Evolutionary conservation across 2,113 vertebrate genomes (phyloP).

Genomic region (Daubentonia madagascariensis): DNA sequence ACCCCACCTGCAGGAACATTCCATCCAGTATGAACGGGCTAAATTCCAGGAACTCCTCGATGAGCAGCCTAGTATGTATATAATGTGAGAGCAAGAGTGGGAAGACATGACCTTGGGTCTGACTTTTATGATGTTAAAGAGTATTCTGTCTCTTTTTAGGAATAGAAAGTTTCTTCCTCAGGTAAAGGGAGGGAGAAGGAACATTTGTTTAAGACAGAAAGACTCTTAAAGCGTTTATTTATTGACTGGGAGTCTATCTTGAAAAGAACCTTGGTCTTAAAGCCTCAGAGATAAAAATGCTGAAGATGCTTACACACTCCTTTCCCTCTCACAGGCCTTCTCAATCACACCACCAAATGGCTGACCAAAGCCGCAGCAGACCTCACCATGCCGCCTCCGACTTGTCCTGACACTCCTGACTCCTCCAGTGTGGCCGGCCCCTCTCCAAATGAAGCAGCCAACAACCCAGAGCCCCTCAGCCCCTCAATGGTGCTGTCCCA

Average conservation of each 20-base stretch:
- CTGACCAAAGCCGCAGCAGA: conserved; percentile 78
- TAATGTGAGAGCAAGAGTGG: neutral
- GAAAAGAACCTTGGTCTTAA: neutral
- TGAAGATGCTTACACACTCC: neutral
- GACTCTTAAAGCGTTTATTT: neutral
- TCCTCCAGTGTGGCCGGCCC: neutral
- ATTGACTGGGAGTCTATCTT: neutral
- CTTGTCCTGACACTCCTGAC: neutral
- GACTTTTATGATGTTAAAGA: neutral
- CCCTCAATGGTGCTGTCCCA: conserved; percentile 76
- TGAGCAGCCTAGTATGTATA: conserved; percentile 80
- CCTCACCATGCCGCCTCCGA: neutral
- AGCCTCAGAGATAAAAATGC: neutral
- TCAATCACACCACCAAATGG: conserved; percentile 80
- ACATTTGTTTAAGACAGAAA: neutral
- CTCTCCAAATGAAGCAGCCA: neutral
- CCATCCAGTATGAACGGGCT: conserved; percentile 77
- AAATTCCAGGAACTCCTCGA: conserved; percentile 87
- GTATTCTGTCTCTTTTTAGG: neutral
- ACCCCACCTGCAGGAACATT: conserved; percentile 81
- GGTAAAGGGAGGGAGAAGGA: neutral
- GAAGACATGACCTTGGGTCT: neutral
- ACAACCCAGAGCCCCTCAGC: conserved; percentile 48
- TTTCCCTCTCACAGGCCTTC: conserved; percentile 67
- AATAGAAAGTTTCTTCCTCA: neutral